phyloP scores from a whole-genome alignment of 2,888 invertebrate genomes.

The Eristalis tenax region DNA sequence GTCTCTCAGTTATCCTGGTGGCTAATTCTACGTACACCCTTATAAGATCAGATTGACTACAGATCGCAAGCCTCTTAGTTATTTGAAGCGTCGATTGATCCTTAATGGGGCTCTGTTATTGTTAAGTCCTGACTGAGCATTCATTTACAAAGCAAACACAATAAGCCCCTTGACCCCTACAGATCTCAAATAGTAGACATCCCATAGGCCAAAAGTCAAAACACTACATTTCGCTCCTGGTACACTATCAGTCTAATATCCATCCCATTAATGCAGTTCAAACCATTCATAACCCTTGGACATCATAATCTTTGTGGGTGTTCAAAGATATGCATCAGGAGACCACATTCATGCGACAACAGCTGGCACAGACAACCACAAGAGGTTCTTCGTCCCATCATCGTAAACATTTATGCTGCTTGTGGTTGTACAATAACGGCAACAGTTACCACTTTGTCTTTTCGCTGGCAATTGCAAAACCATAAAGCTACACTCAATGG shows the following conservation, averaged over 20 bases:
- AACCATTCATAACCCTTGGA: background rate
- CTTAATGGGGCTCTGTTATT: too few species aligned
- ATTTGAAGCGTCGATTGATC: too few species aligned
- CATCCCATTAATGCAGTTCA: background rate
- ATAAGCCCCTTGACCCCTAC: too few species aligned
- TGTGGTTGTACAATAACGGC: conserved; percentile 18
- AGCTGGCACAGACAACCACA: background rate
- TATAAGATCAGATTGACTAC: too few species aligned
- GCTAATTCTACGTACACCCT: too few species aligned
- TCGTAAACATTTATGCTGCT: conserved; percentile 1
- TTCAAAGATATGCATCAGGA: background rate
- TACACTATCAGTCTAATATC: background rate
- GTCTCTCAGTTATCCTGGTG: too few species aligned
- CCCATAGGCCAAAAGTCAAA: too few species aligned
- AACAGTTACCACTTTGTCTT: conserved; percentile 28
- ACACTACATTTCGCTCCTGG: too few species aligned
- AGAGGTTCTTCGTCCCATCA: background rate
- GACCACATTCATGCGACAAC: background rate
- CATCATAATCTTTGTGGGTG: background rate
- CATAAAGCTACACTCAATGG: conserved; percentile 10
- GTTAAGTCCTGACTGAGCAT: too few species aligned
- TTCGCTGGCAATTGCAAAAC: conserved; percentile 25
- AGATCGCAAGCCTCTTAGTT: too few species aligned
- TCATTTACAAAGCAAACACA: too few species aligned
- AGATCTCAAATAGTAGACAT: too few species aligned